These are phyloP conservation scores for Cheirogaleus major DNA, from an alignment of 2,797 vertebrate genomes.

Conservation along the genomic window DNA sequence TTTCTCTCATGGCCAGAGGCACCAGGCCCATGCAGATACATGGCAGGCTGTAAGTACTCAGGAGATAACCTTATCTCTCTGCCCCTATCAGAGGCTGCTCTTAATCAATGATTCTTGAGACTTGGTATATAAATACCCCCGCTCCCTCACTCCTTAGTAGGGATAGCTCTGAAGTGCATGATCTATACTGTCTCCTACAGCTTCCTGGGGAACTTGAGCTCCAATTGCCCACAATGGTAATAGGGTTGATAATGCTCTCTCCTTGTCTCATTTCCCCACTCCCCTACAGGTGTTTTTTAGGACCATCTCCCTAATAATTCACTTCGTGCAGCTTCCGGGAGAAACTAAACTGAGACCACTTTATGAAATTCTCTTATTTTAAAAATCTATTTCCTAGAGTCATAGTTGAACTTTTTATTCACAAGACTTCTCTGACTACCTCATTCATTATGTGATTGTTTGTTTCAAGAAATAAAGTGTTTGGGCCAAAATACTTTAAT, in stretches of 20 bases:
- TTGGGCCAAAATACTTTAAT: slow-evolving; percentile 53
- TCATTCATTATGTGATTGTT: slow-evolving; percentile 47
- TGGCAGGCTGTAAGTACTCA: neutral
- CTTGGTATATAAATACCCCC: neutral
- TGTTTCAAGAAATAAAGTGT: slow-evolving; percentile 51
- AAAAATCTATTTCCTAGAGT: slow-evolving; percentile 4
- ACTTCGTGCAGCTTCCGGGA: neutral
- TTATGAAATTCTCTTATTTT: neutral
- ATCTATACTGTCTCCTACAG: neutral
- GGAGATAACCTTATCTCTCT: neutral
- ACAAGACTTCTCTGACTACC: slow-evolving; percentile 45
- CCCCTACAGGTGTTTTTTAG: neutral
- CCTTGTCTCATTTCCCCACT: neutral
- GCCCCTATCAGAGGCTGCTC: neutral
- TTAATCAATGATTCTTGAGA: neutral
- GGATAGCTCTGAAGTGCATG: neutral
- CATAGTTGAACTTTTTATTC: neutral
- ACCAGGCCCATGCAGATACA: neutral
- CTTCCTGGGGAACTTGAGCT: no score
- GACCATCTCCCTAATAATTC: neutral
- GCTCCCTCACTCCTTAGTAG: neutral
- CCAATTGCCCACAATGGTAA: neutral
- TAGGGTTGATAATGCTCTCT: neutral
- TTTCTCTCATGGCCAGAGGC: neutral
- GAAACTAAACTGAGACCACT: neutral